Base-by-base conservation (phyloP, 2,113 vertebrate species). In the Ellobius talpinus region DNA sequence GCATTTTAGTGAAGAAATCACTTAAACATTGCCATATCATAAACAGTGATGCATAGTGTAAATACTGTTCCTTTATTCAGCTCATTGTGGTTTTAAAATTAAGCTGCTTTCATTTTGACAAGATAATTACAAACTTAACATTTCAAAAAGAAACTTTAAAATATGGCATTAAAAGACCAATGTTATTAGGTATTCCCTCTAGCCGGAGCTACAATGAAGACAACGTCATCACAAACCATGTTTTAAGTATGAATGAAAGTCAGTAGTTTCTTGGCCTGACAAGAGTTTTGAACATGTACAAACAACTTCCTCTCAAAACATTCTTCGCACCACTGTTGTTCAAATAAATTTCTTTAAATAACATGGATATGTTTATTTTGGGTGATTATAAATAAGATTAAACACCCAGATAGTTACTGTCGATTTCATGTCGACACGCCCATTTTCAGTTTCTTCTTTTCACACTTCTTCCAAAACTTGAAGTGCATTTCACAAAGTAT, bases 271-370 rank as follows among this genome's bases (percentile, higher is more conserved):
- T 19, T 21, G 61, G 45, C n/a, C 50, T 50, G 42, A 85, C 21
- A 92, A 91, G 94, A 87, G 7, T 36, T 19, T 97, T 84, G 87
- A 81, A 90, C 50, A 85, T 13, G 7, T 39, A 81, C 13, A 50
- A 90, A 52, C 12, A 85, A 65, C 14, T 82, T 88, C 21, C 17
- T 8, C 12, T 92, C 47, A 42, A 61, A 68, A 89, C 87, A 36
- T 39, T 93, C 86, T 81, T 88, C 39, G 7, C 2, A 93, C 24
- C 9, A 52, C 89, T 81, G 19, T 61, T 96, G 92, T 90, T 50
- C 55, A 31, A 95, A 70, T 26, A 79, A 61, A 45, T 63, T 77
- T 96, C 42, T 89, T 95, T 61, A 85, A 93, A 73, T 87, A 89
- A 16, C 24, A 89, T n/a, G 47, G 31, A 3, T 26, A 2, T 50